Conservation (phyloP, 2,888 invertebrate species). For the Dendrolimus pini region DNA sequence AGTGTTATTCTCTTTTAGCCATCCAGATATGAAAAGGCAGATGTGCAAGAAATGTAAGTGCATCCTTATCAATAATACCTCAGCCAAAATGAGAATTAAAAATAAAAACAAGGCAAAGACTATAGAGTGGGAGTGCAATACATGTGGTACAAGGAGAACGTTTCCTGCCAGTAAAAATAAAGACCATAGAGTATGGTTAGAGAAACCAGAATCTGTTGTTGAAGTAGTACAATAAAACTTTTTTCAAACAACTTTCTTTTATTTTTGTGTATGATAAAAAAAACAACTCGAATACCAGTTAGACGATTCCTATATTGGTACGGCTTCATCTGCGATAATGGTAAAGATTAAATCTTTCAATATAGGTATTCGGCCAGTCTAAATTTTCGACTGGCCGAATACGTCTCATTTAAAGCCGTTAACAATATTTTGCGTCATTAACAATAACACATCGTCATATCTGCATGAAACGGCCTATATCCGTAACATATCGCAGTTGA, state of each 20-base stretch:
- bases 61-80: constrained; percentile 66
- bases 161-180: constrained; percentile 40
- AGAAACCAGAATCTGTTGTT: constrained; percentile 65
- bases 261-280: background rate
- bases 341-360: too few relatives aligned
- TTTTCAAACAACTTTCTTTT: background rate
- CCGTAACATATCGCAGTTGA: too few relatives aligned
- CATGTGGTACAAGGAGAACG: constrained; percentile 35
- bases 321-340: too few relatives aligned
- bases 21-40: constrained; percentile 77
- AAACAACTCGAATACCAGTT: too few relatives aligned
- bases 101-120: constrained; percentile 53
- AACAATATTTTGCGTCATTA: too few relatives aligned
- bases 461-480: too few relatives aligned
- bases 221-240: constrained; percentile 37
- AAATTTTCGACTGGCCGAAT: too few relatives aligned
- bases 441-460: too few relatives aligned
- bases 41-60: constrained; percentile 77
- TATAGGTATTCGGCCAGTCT: too few relatives aligned
- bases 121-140: constrained; percentile 66
- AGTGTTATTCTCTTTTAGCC: constrained; percentile 45
- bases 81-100: constrained; percentile 66
- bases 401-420: too few relatives aligned
- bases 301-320: too few relatives aligned
- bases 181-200: constrained; percentile 69